These are phyloP conservation scores for Lepidocolaptes lacrymiger DNA, from an alignment of 2,797 vertebrate genomes.

Conservation along the genomic window DNA sequence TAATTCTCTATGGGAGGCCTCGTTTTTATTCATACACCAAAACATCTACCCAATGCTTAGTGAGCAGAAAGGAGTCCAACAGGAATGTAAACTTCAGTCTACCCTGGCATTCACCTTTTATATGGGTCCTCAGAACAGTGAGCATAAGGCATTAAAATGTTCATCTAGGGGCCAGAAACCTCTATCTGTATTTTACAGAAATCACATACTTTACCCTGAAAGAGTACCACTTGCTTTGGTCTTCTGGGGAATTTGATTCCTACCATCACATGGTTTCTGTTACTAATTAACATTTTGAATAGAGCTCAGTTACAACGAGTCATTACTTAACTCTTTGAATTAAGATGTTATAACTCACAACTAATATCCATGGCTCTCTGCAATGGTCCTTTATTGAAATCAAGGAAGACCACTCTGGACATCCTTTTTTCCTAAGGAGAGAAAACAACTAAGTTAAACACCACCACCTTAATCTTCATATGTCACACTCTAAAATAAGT, in stretches of 20 bases:
- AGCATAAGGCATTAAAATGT: neutral
- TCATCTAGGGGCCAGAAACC: neutral
- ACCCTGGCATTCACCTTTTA: neutral
- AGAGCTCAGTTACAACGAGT: neutral
- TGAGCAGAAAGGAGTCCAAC: neutral
- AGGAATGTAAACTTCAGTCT: neutral
- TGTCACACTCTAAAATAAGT: neutral
- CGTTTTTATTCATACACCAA: neutral
- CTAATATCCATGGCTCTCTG: slow-evolving; percentile 30
- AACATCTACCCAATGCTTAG: neutral
- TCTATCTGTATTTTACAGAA: neutral
- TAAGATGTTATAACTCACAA: slow-evolving; percentile 57
- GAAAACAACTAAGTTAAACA: slow-evolving; percentile 2
- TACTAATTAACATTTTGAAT: slow-evolving; percentile 7
- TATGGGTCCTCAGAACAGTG: neutral
- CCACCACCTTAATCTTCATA: neutral
- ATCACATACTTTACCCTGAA: neutral
- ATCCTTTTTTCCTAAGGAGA: slow-evolving; percentile 44
- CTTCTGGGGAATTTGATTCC: neutral
- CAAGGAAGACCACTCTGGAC: slow-evolving; percentile 30
- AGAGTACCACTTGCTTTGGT: neutral
- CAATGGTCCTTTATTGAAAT: slow-evolving; percentile 39
- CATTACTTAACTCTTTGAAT: slow-evolving; percentile 39
- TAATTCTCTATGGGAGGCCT: neutral
- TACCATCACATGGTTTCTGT: neutral